Evolutionary conservation across 1,140 invertebrate species (phyloP).

Genomic region (Drosophila nasuta): DNA sequence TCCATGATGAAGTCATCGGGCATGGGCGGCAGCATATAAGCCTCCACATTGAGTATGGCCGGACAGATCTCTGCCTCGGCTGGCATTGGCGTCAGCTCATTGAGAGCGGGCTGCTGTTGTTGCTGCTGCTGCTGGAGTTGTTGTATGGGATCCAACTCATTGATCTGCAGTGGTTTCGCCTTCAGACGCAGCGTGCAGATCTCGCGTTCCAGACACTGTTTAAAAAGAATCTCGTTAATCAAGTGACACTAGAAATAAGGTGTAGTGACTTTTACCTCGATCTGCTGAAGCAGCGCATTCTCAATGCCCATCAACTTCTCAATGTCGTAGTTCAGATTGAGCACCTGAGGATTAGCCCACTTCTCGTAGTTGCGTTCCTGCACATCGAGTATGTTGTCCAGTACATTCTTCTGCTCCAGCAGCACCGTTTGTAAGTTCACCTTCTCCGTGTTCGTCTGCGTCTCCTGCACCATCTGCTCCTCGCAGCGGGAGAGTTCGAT

Average conservation of each 20-base stretch:
- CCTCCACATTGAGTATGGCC: slow-evolving; percentile 64
- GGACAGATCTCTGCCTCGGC: slow-evolving; percentile 50
- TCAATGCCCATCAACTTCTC: slow-evolving; percentile 79
- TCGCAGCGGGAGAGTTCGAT: slow-evolving; percentile 82
- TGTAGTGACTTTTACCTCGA: slow-evolving; percentile 68
- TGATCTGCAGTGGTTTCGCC: slow-evolving; percentile 77
- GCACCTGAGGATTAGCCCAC: slow-evolving; percentile 61
- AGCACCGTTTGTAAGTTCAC: slow-evolving; percentile 86
- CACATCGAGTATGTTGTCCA: slow-evolving; percentile 83
- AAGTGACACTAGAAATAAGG: not conserved
- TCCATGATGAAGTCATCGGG: slow-evolving; percentile 79
- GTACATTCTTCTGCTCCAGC: slow-evolving; percentile 86
- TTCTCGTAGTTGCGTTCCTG: slow-evolving; percentile 83
- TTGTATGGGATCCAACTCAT: slow-evolving; percentile 33
- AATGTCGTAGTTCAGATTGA: slow-evolving; percentile 82
- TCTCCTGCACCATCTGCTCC: slow-evolving; percentile 76
- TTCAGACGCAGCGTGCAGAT: slow-evolving; percentile 78
- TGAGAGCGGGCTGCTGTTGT: slow-evolving; percentile 19
- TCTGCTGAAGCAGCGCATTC: slow-evolving; percentile 78
- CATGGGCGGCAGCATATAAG: slow-evolving; percentile 62
- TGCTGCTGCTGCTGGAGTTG: slow-evolving; percentile 9
- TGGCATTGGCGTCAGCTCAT: slow-evolving; percentile 25
- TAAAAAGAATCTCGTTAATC: too few species aligned
- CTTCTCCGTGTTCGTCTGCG: slow-evolving; percentile 86
- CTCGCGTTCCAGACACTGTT: slow-evolving; percentile 76